These are phyloP conservation scores for Axis porcinus DNA, from an alignment of 2,113 vertebrate genomes.

Conservation along the genomic window DNA sequence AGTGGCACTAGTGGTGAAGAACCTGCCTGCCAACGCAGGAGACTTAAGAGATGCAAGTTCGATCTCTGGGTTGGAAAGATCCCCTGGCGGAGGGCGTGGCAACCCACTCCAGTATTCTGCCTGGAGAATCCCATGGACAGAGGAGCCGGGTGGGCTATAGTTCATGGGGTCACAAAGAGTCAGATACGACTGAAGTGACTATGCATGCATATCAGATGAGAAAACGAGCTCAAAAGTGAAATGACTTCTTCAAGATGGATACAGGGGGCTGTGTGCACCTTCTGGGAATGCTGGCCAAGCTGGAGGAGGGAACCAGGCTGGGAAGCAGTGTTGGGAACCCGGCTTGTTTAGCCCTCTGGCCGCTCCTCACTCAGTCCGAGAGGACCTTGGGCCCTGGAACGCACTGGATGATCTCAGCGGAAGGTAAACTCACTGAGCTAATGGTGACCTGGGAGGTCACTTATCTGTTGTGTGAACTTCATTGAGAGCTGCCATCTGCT, in stretches of 20 bases:
- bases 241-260: not conserved
- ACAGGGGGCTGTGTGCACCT: not conserved
- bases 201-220: not conserved
- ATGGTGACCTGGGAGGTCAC: not conserved
- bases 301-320: not conserved
- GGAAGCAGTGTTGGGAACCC: not conserved
- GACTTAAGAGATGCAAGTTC: rapidly evolving
- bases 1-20: not conserved
- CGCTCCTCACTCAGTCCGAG: rapidly evolving
- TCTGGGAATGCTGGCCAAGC: not conserved
- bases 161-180: not conserved
- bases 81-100: not conserved
- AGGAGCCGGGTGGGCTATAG: not conserved
- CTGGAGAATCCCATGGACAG: not conserved
- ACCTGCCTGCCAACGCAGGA: not conserved
- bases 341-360: not conserved
- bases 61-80: not conserved
- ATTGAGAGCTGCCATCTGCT: not conserved
- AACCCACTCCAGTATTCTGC: not conserved
- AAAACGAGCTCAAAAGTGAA: not conserved
- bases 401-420: not conserved
- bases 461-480: not conserved
- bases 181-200: not conserved
- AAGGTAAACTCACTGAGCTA: not conserved
- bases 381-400: not conserved